Evolutionary conservation across 2,888 invertebrate species (phyloP), one percentile per base, ranked within the genome.

Genomic region (Drosophila aldrichi): DNA sequence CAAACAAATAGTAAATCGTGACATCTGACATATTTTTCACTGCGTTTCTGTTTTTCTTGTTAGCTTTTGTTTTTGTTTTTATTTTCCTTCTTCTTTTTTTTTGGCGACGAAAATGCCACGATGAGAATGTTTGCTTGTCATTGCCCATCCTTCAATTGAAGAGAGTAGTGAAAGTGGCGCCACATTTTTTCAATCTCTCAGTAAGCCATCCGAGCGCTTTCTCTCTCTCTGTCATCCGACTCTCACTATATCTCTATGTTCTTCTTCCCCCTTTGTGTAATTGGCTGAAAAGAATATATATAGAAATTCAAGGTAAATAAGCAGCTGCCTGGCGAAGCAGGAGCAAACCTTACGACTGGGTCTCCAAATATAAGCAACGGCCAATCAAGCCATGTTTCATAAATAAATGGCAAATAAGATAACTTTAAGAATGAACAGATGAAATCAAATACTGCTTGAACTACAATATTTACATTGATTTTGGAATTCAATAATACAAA

Each of bases 21-120:
- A 67, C 70, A 70, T 75, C 71, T 85, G 81, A 79, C 82, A 85
- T 79, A 79, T 71, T 73, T 85, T 73, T 60, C 46, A 29, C 10
- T 29, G 29, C 6, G n/a, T n/a, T 49, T 49, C 18, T 29, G 29
- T 29, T 29, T 29, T 29, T 29, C 29, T 29, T 29, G 1, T 29
- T 29, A 18, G 48, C n/a, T 3, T 48, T 46, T 46, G 2, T 29
- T 46, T 46, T 46, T 40, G 44, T 25, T 25, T 29, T 46, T 46
- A 9, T 25, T 25, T 16, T 46, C 16, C 8, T 25, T 25, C 8
- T 46, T 58, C 10, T 70, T 59, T 52, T 56, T 36, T 34, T 16
- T 36, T 34, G 40, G 44, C 22, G 55, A 55, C 12, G 16, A 20
- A 46, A 3, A 34, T n/a, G 14, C 32, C 25, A 66, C 38, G 38